phyloP scores from a whole-genome alignment of 1,140 invertebrate genomes.

The Bicyclus anynana region DNA sequence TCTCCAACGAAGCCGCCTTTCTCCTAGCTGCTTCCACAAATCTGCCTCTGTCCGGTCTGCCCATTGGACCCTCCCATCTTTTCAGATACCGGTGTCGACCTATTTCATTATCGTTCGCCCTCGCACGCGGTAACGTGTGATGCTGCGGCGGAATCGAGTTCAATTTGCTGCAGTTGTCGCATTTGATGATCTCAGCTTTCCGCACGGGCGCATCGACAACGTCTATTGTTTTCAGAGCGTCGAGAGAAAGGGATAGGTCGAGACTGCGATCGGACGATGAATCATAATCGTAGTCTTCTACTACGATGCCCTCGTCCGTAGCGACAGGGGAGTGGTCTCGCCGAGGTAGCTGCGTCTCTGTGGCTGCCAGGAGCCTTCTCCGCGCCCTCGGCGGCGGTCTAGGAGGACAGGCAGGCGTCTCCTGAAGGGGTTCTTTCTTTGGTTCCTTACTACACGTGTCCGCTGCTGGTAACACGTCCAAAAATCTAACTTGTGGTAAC shows the following conservation, averaged over 20 bases:
- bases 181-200: conserved; percentile 62
- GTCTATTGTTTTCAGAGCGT: conserved; percentile 60
- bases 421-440: conserved; percentile 52
- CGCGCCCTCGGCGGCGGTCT: conserved; percentile 61
- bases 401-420: conserved; percentile 54
- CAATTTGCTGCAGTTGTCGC: conserved; percentile 67
- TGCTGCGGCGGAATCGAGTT: conserved; percentile 50
- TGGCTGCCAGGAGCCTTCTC: conserved; percentile 54
- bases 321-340: conserved; percentile 67
- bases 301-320: conserved; percentile 73
- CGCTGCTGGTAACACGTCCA: conserved; percentile 63
- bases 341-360: conserved; percentile 57
- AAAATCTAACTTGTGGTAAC: conserved; percentile 63
- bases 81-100: conserved; percentile 66
- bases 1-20: conserved; percentile 60
- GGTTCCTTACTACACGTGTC: conserved; percentile 54
- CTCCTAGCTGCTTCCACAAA: conserved; percentile 61
- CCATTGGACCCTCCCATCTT: conserved; percentile 61
- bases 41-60: conserved; percentile 55
- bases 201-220: conserved; percentile 56
- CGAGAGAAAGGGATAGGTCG: conserved; percentile 64
- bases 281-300: conserved; percentile 75
- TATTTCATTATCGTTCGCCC: conserved; percentile 52
- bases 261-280: conserved; percentile 74
- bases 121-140: conserved; percentile 62